These are phyloP conservation scores for Hippolais icterina DNA, from an alignment of 2,113 vertebrate genomes.

Conservation along the genomic window DNA sequence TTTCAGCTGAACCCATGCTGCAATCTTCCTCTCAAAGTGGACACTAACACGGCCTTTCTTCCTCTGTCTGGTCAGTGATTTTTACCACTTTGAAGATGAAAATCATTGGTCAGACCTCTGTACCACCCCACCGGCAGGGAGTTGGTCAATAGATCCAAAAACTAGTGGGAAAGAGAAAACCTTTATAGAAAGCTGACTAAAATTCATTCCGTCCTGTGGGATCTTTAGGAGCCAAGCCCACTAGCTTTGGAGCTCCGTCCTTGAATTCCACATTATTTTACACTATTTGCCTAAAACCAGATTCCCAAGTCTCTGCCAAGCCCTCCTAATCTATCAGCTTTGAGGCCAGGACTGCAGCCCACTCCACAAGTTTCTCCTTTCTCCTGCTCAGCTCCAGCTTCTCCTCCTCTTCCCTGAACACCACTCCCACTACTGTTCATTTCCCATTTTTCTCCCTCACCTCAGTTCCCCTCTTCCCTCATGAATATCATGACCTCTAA, in stretches of 20 bases:
- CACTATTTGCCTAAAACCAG: constrained; percentile 12
- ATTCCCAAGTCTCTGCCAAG: neutral
- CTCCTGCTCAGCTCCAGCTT: neutral
- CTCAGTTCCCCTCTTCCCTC: neutral
- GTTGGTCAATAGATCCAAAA: neutral
- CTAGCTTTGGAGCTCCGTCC: neutral
- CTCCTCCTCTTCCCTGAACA: neutral
- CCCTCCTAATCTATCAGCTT: neutral
- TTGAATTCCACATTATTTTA: constrained; percentile 42
- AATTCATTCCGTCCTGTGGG: neutral
- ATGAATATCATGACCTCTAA: neutral
- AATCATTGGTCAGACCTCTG: neutral
- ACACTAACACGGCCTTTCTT: neutral
- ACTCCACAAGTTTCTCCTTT: neutral
- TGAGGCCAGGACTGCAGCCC: neutral
- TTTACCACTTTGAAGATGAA: neutral
- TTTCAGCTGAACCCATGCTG: neutral
- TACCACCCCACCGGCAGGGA: neutral
- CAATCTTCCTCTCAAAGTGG: neutral
- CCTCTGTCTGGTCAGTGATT: neutral
- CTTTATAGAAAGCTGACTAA: neutral
- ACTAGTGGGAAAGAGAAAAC: neutral
- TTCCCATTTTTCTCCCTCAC: neutral
- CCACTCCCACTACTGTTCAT: neutral
- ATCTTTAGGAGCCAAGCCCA: constrained; percentile 3